Evolutionary conservation across 2,797 vertebrate genomes (phyloP), one percentile per base, ranked within the genome.

Genomic region (Merluccius polli): DNA sequence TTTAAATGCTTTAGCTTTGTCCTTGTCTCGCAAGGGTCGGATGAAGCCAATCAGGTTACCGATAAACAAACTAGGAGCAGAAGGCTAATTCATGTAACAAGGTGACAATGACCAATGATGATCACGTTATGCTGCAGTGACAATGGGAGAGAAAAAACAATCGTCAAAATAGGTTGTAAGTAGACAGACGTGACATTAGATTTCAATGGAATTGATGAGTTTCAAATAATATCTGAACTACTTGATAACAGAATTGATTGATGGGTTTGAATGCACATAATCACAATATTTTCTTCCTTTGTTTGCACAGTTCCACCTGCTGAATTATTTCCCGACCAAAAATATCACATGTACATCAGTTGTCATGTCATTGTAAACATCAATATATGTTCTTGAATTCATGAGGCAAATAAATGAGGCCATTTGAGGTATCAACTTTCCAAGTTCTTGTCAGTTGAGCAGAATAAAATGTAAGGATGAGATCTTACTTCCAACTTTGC

Each of bases 401-500:
- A 59, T 24, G 21, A 24, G 52, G 52, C 21, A 59, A 59, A 59
- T 24, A 59, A 7, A 59, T 59, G 1, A 59, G 52, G 52, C 52
- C 52, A 59, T 59, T n/a, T 59, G 52, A 59, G 52, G 52, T 59
- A 59, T 59, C 52, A 59, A 59, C 52, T 59, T 59, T 59, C 52
- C n/a, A 59, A 59, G 21, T 59, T 59, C 52, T 59, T 63, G 59
- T 27, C 24, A 24, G 59, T 27, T 63, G 21, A 63, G 59, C 1
- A 21, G n/a, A 48, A 48, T 48, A 21, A 48, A 48, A 59, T 59
- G 16, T 8, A 2, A 24, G 21, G 48, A 24, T 24, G 48, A 59
- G 48, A n/a, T 48, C 44, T 18, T 16, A 48, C 44, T 18, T 48
- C 44, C 44, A 48, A 15, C 44, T 2, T 18, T 48, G 44, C 44